Conservation (phyloP, 2,888 invertebrate genomes). For the Andrena haemorrhoa region DNA sequence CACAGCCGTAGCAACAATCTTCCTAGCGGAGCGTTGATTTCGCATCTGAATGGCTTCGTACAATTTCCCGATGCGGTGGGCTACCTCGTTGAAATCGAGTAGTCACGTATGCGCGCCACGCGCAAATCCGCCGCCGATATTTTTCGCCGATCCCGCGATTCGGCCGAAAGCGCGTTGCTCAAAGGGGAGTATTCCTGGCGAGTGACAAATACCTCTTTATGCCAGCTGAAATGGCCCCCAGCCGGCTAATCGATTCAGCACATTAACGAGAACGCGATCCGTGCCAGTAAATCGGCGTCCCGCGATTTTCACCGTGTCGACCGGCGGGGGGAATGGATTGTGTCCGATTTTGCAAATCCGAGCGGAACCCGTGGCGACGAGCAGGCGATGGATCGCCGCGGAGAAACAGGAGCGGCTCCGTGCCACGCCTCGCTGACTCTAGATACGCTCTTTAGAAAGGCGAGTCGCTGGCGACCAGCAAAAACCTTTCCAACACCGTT, state of each 20-base stretch:
- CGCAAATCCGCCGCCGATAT: background rate
- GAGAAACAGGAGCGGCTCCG: slow-evolving; percentile 54
- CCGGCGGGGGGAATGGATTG: background rate
- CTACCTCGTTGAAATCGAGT: background rate
- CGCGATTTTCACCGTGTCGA: slow-evolving; percentile 49
- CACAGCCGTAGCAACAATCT: too few species aligned
- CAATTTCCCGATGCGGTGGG: too few species aligned
- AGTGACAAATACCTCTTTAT: slow-evolving; percentile 45
- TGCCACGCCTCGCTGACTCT: slow-evolving; percentile 64
- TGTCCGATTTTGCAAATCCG: slow-evolving; percentile 40
- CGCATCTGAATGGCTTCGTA: too few species aligned
- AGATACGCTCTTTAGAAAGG: slow-evolving; percentile 78
- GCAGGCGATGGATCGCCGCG: slow-evolving; percentile 11
- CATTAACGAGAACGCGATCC: slow-evolving; percentile 61
- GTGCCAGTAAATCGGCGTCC: slow-evolving; percentile 54
- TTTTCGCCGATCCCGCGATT: slow-evolving; percentile 6
- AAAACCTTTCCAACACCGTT: slow-evolving; percentile 70
- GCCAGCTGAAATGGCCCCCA: slow-evolving; percentile 23
- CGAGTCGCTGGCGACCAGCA: slow-evolving; percentile 69
- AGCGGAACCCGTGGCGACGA: slow-evolving; percentile 29
- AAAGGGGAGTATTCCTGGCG: slow-evolving; percentile 27
- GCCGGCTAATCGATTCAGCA: slow-evolving; percentile 65
- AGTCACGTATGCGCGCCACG: background rate
- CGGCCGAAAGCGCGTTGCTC: slow-evolving; percentile 9
- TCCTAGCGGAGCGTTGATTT: too few species aligned